A percentile compares a stretch with the other conserved stretches of the same genome.
These are phyloP conservation scores for Acropora tenuis DNA, from an alignment of 64 coral and sea anemone genomes.

Conservation along the genomic window DNA sequence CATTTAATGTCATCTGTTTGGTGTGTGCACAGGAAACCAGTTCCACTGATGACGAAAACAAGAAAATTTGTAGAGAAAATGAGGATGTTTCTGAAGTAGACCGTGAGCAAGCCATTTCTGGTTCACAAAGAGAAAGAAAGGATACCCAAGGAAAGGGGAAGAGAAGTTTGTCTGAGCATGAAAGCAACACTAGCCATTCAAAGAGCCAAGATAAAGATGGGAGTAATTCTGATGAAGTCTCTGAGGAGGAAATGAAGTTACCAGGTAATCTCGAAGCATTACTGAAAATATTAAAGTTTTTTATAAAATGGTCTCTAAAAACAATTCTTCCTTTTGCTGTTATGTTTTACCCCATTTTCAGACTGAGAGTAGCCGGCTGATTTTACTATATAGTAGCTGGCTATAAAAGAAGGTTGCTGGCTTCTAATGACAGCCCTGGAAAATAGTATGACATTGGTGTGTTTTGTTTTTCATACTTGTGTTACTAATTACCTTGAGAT, in stretches of 20 bases:
- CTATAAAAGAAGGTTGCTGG: neutral
- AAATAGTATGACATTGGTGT: neutral
- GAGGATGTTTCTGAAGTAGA: neutral
- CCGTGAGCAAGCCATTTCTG: neutral
- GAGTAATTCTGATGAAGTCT: neutral
- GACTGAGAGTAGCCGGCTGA: neutral
- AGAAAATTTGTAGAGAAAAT: neutral
- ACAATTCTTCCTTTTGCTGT: conserved; percentile 1
- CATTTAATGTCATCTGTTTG: conserved; percentile 4
- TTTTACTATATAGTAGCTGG: neutral
- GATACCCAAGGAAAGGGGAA: neutral
- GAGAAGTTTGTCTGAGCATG: neutral
- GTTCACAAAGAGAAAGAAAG: conserved; percentile 10
- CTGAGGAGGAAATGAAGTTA: conserved; percentile 14
- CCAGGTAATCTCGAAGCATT: conserved; percentile 28
- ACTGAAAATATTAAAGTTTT: conserved; percentile 1
- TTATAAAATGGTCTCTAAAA: neutral
- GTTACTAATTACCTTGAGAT: neutral
- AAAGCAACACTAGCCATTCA: neutral
- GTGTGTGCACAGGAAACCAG: conserved; percentile 29
- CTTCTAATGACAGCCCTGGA: neutral
- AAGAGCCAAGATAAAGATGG: neutral
- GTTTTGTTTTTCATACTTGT: neutral
- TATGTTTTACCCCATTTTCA: neutral
- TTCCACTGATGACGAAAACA: conserved; percentile 16